Base-by-base conservation (phyloP, 53 echinoderm and acorn worm species). In the Arbacia lixula region DNA sequence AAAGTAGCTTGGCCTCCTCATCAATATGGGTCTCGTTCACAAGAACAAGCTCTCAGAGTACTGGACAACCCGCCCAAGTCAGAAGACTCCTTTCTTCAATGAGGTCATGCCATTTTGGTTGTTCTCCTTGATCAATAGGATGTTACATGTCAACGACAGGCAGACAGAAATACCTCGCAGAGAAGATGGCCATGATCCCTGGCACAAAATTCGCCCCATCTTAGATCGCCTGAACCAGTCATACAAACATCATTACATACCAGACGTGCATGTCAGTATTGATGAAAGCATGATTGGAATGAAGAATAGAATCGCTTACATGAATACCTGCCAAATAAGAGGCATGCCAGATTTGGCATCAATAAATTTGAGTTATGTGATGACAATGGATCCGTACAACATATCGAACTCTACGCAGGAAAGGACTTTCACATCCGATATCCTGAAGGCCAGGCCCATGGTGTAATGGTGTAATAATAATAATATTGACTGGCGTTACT, bases 21-120 rank as follows among this genome's bases (percentile, higher is more conserved):
- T 75, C 53, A 75, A 75, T 8, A 75, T 75, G 76, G 76, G 76
- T 10, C 76, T 75, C 5, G 53, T 54, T 1, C 31, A 12, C 1
- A 75, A 75, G 76, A 53, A 75, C 54, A 14, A 19, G 1, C 55
- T 75, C 2, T 0, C 53, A 0, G n/a, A 75, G 1, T 75, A 53
- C 38, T 75, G 76, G 76, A 27, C 76, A 3, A 75, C 76, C 17
- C 31, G 22, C 0, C 11, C 34, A 14, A 75, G 76, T 35, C 76
- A 75, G 76, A 12, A 29, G 3, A 75, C 76, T 1, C 76, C 76
- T 1, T 75, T 17, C 20, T 75, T 75, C 55, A 53, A 32, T 34
- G 3, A 2, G 0, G 76, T 75, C 0, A 75, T 75, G 76, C 76
- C 76, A 3, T 75, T 53, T 17, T 75, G 76, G 69, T 22, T 39